A percentile compares a stretch with the other conserved stretches of the same genome.
These are phyloP conservation scores for Hirtodrosophila cameraria DNA, from an alignment of 2,888 invertebrate species.

Conservation along the genomic window DNA sequence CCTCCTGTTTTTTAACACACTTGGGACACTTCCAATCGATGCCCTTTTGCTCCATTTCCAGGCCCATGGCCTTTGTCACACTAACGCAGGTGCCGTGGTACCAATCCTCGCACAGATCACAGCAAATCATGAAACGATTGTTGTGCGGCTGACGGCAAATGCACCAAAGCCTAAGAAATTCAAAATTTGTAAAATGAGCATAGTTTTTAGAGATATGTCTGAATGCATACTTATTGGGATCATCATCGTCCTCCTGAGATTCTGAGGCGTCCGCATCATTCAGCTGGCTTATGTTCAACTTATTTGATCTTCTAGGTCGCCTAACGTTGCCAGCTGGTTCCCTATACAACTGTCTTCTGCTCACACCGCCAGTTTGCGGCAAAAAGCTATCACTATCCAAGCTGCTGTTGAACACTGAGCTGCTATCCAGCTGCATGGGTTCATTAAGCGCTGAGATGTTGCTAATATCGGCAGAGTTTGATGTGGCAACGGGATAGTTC, in stretches of 20 bases:
- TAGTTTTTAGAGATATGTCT: neutral
- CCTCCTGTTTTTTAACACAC: constrained; percentile 85
- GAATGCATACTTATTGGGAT: constrained; percentile 89
- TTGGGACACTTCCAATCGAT: constrained; percentile 95
- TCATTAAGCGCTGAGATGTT: constrained; percentile 58
- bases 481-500: constrained; percentile 59
- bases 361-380: constrained; percentile 8
- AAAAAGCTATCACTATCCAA: constrained; percentile 52
- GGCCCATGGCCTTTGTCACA: constrained; percentile 94
- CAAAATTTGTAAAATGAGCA: constrained; percentile 1
- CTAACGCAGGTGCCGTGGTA: constrained; percentile 99
- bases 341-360: constrained; percentile 63
- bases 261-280: constrained; percentile 71
- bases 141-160: constrained; percentile 97
- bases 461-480: constrained; percentile 30
- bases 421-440: constrained; percentile 44
- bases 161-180: constrained; percentile 91
- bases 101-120: constrained; percentile 98
- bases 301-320: constrained; percentile 60
- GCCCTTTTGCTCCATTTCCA: constrained; percentile 95
- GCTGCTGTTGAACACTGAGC: constrained; percentile 41
- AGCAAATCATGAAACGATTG: constrained; percentile 98
- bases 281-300: constrained; percentile 32
- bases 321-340: constrained; percentile 42
- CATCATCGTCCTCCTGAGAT: constrained; percentile 93